Conservation (phyloP, 2,888 invertebrate genomes). For the Cordilura impudica region DNA sequence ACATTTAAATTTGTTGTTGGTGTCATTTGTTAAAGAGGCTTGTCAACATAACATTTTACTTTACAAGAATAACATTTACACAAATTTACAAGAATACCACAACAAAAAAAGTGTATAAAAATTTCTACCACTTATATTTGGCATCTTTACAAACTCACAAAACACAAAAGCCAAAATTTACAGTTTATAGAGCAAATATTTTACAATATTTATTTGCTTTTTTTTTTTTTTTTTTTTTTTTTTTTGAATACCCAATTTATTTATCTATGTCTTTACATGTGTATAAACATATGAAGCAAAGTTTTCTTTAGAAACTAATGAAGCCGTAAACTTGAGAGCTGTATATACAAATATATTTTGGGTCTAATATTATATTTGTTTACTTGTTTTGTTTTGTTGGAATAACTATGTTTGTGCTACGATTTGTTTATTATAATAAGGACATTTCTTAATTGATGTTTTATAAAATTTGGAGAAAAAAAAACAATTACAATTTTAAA, state of each 20-base stretch:
- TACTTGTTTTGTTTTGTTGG: conserved; percentile 1
- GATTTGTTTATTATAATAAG: conserved; percentile 58
- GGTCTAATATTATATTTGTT: conserved; percentile 48
- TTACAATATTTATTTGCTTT: conserved; percentile 35
- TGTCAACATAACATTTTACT: conserved; percentile 70
- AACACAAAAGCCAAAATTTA: conserved; percentile 45
- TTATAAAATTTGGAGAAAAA: conserved; percentile 34
- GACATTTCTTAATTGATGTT: conserved; percentile 63
- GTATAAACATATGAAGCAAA: conserved; percentile 8
- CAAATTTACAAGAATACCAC: background rate
- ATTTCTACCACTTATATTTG: conserved; percentile 66
- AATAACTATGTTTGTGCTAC: conserved; percentile 4
- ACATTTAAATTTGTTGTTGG: conserved; percentile 67
- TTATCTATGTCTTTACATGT: conserved; percentile 9
- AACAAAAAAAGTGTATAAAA: conserved; percentile 42
- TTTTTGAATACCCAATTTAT: conserved; percentile 21
- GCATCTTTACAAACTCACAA: conserved; percentile 64
- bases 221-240: conserved; percentile 30
- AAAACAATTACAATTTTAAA: conserved; percentile 9
- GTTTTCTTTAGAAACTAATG: conserved; percentile 51
- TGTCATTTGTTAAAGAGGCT: conserved; percentile 77
- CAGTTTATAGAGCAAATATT: conserved; percentile 28
- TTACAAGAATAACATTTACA: conserved; percentile 51
- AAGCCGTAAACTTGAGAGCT: conserved; percentile 53
- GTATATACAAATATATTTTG: conserved; percentile 41